Base-by-base conservation (phyloP, 2,113 vertebrate genomes). In the Dipodomys ordii region DNA sequence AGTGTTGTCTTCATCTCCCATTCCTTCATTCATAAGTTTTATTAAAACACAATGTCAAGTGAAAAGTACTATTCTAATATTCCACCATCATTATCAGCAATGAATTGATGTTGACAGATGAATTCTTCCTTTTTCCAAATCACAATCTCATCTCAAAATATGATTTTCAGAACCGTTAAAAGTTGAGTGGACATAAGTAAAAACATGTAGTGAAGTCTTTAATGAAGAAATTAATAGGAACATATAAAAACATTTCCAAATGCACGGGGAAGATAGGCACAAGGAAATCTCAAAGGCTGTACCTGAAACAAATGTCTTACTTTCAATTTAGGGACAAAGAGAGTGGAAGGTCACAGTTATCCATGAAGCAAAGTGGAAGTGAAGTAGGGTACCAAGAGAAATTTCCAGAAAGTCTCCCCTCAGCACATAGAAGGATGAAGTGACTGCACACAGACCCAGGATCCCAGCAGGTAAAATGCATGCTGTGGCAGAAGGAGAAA, bases 111-210 rank as follows among this genome's bases (percentile, higher is more conserved):
- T 3, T 32, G 19, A n/a, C 53, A 69, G 71, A 6, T 74, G 11
- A 67, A 90, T 35, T 30, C 23, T 46, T 65, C 5, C 32, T 25
- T 20, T 78, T 85, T 49, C 68, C 76, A 25, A 46, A 25, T 64
- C 64, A 86, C 76, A 67, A 53, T 68, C 13, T 78, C 7, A 39
- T 86, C 39, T 90, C 46, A 30, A 93, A 83, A 30, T 81, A 35
- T 44, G 32, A 65, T 82, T 97, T 90, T 80, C n/a, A 89, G 83
- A 85, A 39, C 19, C 71, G 5, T 76, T 76, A 65, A 68, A 87
- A 89, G 15, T 60, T 83, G 39, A 86, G 18, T 39, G 23, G 90
- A 57, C 2, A 35, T 27, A 60, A 76, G n/a, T 69, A 8, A 69
- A 67, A 23, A 6, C 39, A 35, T 35, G n/a, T 67, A 78, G 28